A percentile compares a stretch with the other conserved stretches of the same genome.
Conservation (phyloP, 2,888 invertebrate genomes). For the Epinotia nisella region DNA sequence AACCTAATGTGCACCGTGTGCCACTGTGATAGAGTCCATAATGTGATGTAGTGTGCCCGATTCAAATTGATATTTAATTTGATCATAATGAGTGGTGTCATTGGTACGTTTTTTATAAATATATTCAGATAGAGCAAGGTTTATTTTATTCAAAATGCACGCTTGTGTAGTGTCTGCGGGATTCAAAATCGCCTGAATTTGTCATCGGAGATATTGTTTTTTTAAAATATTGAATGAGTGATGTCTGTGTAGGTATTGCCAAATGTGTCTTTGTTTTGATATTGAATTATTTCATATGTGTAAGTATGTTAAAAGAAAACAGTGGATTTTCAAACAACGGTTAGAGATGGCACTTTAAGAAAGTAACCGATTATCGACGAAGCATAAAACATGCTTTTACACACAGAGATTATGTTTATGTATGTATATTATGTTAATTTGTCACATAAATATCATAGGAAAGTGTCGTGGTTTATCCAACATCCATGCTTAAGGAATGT, state of each 20-base stretch:
- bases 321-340: background rate
- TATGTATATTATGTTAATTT: background rate
- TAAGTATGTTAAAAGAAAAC: no score
- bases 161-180: background rate
- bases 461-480: background rate
- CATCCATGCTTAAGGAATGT: constrained; percentile 1
- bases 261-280: background rate
- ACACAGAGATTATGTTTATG: no score
- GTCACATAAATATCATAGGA: background rate
- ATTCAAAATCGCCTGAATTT: background rate
- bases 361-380: no score
- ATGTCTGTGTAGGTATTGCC: background rate
- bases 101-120: constrained; percentile 47
- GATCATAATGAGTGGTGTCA: constrained; percentile 48
- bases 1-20: background rate
- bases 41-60: constrained; percentile 11
- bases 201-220: background rate
- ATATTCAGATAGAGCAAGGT: background rate
- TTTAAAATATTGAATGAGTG: background rate
- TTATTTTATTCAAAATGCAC: background rate
- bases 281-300: no score
- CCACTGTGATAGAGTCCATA: background rate
- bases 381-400: no score
- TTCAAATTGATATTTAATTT: constrained; percentile 34
- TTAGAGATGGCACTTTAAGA: background rate